Evolutionary conservation across 1,140 invertebrate species (phyloP).

Genomic region (Asobara japonica): DNA sequence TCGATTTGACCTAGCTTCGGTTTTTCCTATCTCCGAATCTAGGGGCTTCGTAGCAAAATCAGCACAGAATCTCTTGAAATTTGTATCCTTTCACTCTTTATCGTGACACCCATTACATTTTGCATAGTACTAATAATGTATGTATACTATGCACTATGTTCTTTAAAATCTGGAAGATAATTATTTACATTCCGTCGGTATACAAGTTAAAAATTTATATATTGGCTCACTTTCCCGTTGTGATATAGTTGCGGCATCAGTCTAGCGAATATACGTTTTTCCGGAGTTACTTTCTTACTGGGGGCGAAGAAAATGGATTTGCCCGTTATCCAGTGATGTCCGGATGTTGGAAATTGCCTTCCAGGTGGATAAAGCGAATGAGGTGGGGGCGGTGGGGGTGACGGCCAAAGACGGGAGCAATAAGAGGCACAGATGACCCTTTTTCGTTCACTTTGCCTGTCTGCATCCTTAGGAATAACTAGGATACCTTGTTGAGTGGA

Average conservation of each 20-base stretch:
- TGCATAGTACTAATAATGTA: no score
- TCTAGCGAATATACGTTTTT: conserved; percentile 19
- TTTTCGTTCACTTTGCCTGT: conserved; percentile 19
- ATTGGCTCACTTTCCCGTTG: conserved; percentile 9
- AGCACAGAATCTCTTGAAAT: no score
- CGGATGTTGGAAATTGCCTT: conserved; percentile 21
- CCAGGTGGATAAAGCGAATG: background rate
- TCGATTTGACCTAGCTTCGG: no score
- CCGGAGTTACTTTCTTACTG: conserved; percentile 9
- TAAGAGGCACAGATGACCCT: conserved; percentile 15
- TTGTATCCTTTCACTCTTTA: no score
- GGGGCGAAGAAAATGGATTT: conserved; percentile 30
- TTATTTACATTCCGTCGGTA: no score
- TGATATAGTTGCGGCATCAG: background rate
- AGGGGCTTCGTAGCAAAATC: no score
- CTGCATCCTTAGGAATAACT: background rate
- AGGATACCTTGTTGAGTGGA: conserved; percentile 1
- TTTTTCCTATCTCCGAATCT: no score
- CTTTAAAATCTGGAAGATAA: no score
- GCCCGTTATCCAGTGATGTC: conserved; percentile 21
- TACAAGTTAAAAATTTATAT: background rate
- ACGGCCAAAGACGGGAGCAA: background rate
- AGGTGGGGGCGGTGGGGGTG: background rate
- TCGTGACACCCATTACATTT: no score
- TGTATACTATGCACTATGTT: no score